A percentile compares a stretch with the other conserved stretches of the same genome.
Conservation (phyloP, 2,797 vertebrate species). For the Myotis planiceps region DNA sequence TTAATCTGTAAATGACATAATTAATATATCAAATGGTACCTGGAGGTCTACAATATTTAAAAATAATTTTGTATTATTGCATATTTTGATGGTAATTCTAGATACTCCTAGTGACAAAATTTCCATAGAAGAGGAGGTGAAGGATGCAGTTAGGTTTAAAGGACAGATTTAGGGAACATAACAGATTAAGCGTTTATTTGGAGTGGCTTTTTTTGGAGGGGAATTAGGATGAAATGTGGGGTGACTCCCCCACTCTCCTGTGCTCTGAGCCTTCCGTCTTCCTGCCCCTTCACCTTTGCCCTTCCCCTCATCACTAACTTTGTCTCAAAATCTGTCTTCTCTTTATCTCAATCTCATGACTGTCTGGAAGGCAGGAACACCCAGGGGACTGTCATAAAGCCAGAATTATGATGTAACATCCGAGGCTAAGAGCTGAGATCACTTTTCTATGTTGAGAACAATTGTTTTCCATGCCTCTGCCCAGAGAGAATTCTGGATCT, state of each 20-base stretch:
- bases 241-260: background rate
- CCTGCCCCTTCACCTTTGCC: background rate
- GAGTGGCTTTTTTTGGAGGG: background rate
- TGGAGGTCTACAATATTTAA: constrained; percentile 38
- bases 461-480: constrained; percentile 9
- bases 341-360: background rate
- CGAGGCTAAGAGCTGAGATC: constrained; percentile 26
- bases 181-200: background rate
- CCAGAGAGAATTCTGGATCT: constrained; percentile 11
- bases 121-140: background rate
- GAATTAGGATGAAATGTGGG: background rate
- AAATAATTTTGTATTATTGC: constrained; percentile 14
- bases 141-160: background rate
- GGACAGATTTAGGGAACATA: background rate
- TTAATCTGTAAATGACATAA: constrained; percentile 71
- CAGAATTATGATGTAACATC: constrained; percentile 11
- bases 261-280: background rate
- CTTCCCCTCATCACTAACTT: background rate
- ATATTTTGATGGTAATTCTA: constrained; percentile 25
- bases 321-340: background rate
- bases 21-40: constrained; percentile 69
- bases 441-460: background rate
- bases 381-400: background rate
- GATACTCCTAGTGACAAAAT: background rate
- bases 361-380: background rate